Conservation (phyloP, 2,113 vertebrate genomes). For the Asarcornis scutulata region DNA sequence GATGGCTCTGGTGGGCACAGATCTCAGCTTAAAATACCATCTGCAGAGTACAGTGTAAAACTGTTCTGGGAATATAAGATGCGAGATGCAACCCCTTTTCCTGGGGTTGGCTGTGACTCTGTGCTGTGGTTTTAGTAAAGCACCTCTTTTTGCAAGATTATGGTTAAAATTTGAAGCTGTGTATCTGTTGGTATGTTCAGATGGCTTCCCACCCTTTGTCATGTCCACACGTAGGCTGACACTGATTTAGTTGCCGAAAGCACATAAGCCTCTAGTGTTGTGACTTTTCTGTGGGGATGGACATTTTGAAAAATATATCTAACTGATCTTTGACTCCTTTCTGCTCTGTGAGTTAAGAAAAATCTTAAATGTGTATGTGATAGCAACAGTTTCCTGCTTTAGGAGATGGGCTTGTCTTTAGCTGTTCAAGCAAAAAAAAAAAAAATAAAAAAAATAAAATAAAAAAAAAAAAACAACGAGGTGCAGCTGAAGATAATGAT, state of each 20-base stretch:
- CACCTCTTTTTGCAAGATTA: background rate
- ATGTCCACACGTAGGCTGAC: background rate
- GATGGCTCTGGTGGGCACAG: background rate
- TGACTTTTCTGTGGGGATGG: background rate
- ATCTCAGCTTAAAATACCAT: background rate
- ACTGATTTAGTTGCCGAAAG: background rate
- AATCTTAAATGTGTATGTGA: background rate
- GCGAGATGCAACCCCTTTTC: no score
- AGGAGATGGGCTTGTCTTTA: background rate
- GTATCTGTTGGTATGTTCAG: background rate
- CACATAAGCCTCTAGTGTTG: background rate
- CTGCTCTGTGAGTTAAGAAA: background rate
- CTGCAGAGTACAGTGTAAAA: background rate
- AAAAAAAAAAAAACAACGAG: background rate
- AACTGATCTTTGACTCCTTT: background rate
- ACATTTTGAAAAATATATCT: background rate
- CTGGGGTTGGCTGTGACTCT: background rate
- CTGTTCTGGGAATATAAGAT: background rate
- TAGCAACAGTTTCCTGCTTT: background rate
- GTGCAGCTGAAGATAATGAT: background rate
- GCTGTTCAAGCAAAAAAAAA: background rate
- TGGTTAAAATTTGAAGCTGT: background rate
- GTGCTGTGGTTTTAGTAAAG: background rate
- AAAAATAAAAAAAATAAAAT: background rate
- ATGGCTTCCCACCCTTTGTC: background rate